Evolutionary conservation across 2,797 vertebrate genomes (phyloP).

Genomic region (Gallirallus australis): DNA sequence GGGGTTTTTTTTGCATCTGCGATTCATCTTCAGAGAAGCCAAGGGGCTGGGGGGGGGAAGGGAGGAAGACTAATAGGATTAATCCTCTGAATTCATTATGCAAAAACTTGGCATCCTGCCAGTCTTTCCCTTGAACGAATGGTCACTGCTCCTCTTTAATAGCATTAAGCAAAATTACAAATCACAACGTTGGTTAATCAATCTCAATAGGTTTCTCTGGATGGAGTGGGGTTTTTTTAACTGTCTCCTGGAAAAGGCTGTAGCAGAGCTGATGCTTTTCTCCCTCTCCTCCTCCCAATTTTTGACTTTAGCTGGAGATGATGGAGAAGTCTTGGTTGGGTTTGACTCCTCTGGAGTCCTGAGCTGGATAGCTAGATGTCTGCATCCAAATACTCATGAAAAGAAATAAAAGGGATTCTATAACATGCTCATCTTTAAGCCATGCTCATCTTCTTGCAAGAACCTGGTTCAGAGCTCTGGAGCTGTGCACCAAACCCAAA

Average conservation of each 20-base stretch:
- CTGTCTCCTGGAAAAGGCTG: background rate
- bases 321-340: background rate
- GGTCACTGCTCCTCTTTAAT: slow-evolving; percentile 72
- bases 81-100: slow-evolving; percentile 75
- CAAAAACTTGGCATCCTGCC: slow-evolving; percentile 57
- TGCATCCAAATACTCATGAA: background rate
- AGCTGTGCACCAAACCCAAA: background rate
- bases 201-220: slow-evolving; percentile 64
- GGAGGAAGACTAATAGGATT: slow-evolving; percentile 72
- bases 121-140: slow-evolving; percentile 57
- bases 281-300: too few relatives aligned
- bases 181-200: slow-evolving; percentile 54
- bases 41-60: slow-evolving; percentile 15
- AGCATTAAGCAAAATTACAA: slow-evolving; percentile 77
- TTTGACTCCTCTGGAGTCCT: background rate
- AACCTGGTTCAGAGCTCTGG: background rate
- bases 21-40: background rate
- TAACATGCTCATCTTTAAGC: background rate
- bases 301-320: background rate
- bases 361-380: background rate
- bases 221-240: background rate
- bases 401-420: background rate
- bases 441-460: background rate
- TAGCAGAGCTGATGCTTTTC: background rate
- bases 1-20: background rate